These are phyloP conservation scores for Lepidocyrtoides sp. DNA, from an alignment of 2,888 invertebrate genomes.

Conservation along the genomic window DNA sequence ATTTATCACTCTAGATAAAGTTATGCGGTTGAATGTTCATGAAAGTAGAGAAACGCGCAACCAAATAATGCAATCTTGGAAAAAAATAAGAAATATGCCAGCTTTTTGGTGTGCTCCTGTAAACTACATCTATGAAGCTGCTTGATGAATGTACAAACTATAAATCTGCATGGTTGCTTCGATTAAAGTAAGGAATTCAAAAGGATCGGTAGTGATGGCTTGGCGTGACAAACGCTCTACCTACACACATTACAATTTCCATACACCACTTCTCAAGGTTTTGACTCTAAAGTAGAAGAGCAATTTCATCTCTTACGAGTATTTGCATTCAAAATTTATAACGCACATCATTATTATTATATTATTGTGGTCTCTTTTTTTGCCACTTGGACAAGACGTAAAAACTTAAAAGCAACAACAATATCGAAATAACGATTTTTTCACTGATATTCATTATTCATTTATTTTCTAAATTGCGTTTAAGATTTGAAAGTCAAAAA, in stretches of 20 bases:
- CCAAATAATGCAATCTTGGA: slow-evolving; percentile 19
- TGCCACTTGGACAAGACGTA: too few species aligned
- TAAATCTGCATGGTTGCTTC: slow-evolving; percentile 55
- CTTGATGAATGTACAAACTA: slow-evolving; percentile 50
- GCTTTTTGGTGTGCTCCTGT: neutral
- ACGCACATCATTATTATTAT: too few species aligned
- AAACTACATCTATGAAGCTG: slow-evolving; percentile 21
- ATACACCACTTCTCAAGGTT: slow-evolving; percentile 53
- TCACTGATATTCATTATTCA: too few species aligned
- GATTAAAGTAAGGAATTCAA: neutral
- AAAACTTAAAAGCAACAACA: neutral
- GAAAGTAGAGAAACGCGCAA: neutral
- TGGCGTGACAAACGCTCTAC: too few species aligned
- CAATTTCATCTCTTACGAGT: too few species aligned
- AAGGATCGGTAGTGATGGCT: neutral
- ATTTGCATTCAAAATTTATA: too few species aligned
- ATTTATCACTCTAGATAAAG: slow-evolving; percentile 66
- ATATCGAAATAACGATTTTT: too few species aligned
- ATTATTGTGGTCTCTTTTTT: too few species aligned
- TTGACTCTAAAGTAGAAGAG: too few species aligned
- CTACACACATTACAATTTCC: too few species aligned
- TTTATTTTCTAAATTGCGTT: too few species aligned
- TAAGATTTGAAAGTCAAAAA: too few species aligned
- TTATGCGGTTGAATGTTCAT: slow-evolving; percentile 22
- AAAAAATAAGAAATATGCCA: slow-evolving; percentile 21